A percentile compares a stretch with the other conserved stretches of the same genome.
Conservation (phyloP, 2,113 vertebrate species). For the Barbus barbus region DNA sequence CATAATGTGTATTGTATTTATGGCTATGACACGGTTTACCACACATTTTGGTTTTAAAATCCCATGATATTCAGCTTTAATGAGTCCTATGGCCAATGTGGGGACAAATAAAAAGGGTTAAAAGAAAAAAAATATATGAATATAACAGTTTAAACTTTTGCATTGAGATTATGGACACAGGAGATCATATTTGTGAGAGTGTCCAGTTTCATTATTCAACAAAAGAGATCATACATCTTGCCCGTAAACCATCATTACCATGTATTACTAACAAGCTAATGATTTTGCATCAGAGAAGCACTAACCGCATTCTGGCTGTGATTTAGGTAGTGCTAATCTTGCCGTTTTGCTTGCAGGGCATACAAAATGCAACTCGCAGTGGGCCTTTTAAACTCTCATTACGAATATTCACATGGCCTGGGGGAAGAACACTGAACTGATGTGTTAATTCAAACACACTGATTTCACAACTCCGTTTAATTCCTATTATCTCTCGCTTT, state of each 20-base stretch:
- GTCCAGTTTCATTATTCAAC: conserved; percentile 20
- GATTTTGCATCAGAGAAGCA: conserved; percentile 6
- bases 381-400: conserved; percentile 57
- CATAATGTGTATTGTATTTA: too few relatives aligned
- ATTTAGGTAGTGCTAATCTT: conserved; percentile 31
- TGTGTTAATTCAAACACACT: conserved; percentile 45
- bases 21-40: too few relatives aligned
- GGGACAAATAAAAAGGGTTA: neutral
- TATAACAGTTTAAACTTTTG: neutral
- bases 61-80: conserved; percentile 19
- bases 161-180: neutral
- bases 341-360: conserved; percentile 21
- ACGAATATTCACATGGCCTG: conserved; percentile 47
- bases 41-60: conserved; percentile 17
- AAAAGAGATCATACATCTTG: conserved; percentile 11
- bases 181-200: conserved; percentile 11
- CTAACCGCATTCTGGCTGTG: conserved; percentile 5
- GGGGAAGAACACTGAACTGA: conserved; percentile 37
- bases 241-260: neutral
- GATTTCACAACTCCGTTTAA: conserved; percentile 15
- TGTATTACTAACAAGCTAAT: conserved; percentile 20
- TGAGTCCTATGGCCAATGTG: neutral
- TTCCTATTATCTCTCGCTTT: conserved; percentile 32
- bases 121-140: neutral
- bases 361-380: conserved; percentile 48